Evolutionary conservation across 2,113 vertebrate genomes (phyloP).

Genomic region (Laterallus jamaicensis): DNA sequence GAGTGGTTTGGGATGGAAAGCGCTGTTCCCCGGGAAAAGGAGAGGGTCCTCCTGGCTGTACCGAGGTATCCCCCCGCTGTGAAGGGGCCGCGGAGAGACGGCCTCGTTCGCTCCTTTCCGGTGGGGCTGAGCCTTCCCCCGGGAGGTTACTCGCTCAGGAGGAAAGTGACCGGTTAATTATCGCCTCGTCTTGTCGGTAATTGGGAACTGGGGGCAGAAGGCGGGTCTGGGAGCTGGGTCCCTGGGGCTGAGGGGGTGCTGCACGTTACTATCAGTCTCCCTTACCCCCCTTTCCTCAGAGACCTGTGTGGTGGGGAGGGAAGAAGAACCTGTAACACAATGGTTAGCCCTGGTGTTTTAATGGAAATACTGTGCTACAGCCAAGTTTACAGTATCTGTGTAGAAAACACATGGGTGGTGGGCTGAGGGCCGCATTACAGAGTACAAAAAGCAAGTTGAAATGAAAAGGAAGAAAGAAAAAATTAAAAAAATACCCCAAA

Average conservation of each 20-base stretch:
- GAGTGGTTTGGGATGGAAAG: neutral
- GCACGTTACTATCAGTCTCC: too few relatives aligned
- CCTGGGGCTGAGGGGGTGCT: too few relatives aligned
- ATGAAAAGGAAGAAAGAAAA: neutral
- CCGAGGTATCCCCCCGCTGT: neutral
- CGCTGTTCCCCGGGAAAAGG: too few relatives aligned
- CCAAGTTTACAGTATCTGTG: slow-evolving; percentile 79
- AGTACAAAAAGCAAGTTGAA: slow-evolving; percentile 72
- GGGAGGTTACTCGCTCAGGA: too few relatives aligned
- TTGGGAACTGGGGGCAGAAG: neutral
- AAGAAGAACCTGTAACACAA: slow-evolving; percentile 18
- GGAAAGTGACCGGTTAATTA: rapidly evolving
- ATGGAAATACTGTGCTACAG: slow-evolving; percentile 83
- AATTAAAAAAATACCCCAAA: neutral
- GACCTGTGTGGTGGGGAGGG: neutral
- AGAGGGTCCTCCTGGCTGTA: neutral
- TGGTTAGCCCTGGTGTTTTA: slow-evolving; percentile 76
- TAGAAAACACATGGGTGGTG: slow-evolving; percentile 69
- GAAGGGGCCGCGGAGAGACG: neutral
- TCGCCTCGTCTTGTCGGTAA: too few relatives aligned
- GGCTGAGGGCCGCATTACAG: slow-evolving; percentile 67
- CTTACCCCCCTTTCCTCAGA: neutral
- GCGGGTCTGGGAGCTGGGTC: rapidly evolving
- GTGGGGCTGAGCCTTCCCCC: neutral
- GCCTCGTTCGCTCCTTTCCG: neutral